phyloP scores from a whole-genome alignment of 2,113 vertebrate species.

The Passer montanus region DNA sequence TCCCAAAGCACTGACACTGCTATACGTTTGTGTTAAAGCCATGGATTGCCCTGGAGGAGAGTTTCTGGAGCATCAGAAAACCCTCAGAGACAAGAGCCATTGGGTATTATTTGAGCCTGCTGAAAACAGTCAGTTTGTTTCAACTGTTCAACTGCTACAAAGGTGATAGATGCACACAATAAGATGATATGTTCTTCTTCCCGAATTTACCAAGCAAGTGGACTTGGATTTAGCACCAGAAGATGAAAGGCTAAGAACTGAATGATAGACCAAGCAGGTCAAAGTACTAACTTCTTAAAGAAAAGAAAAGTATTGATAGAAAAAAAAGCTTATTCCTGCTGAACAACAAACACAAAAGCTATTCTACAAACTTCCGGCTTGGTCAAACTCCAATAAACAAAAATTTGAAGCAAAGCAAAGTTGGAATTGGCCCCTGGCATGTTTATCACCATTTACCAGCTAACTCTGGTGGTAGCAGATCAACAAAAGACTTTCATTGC shows the following conservation, averaged over 20 bases:
- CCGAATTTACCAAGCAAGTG: not conserved
- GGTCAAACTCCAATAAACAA: not conserved
- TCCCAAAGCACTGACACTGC: not conserved
- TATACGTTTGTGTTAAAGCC: accelerated
- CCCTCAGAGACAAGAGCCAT: not conserved
- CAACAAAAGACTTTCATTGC: not conserved
- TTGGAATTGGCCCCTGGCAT: not conserved
- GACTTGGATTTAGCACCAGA: not conserved
- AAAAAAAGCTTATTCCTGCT: not conserved
- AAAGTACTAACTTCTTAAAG: not conserved
- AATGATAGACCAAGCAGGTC: not conserved
- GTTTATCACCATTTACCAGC: not conserved
- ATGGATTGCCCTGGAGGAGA: not conserved
- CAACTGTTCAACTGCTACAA: not conserved
- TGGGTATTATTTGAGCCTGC: not conserved
- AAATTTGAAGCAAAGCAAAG: not conserved
- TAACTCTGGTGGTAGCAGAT: not conserved
- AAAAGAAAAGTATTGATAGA: not conserved
- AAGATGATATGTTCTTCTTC: not conserved
- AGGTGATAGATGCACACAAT: not conserved
- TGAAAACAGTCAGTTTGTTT: not conserved
- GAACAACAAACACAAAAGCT: not conserved
- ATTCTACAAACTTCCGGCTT: not conserved
- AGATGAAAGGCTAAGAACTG: not conserved
- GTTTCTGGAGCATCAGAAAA: not conserved